Evolutionary conservation across 2,113 vertebrate species (phyloP).

Genomic region (Ranitomeya imitator): DNA sequence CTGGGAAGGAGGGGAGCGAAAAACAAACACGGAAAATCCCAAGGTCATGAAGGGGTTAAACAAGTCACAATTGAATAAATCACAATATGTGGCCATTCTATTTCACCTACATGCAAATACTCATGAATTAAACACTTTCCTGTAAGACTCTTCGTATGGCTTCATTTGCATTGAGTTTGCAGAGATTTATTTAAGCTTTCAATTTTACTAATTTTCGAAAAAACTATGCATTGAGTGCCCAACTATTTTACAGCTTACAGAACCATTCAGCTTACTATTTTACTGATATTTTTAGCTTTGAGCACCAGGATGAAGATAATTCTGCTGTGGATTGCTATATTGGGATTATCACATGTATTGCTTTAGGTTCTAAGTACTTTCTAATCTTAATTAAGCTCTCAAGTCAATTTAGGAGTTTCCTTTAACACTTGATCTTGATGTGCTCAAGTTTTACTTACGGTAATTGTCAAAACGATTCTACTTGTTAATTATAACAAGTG

Average conservation of each 20-base stretch:
- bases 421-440: constrained; percentile 25
- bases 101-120: neutral
- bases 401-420: constrained; percentile 22
- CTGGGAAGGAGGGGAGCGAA: too few species aligned
- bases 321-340: neutral
- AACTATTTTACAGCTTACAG: neutral
- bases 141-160: neutral
- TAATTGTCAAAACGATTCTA: constrained; percentile 20
- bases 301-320: constrained; percentile 9
- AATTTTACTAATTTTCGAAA: neutral
- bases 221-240: neutral
- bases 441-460: constrained; percentile 3
- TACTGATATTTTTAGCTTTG: neutral
- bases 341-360: constrained; percentile 8
- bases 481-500: neutral
- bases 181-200: neutral
- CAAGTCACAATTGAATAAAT: too few species aligned
- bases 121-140: neutral
- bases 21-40: too few species aligned
- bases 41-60: too few species aligned
- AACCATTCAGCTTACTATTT: neutral
- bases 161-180: neutral
- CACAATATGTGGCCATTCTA: too few species aligned
- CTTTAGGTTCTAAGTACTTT: constrained; percentile 15
- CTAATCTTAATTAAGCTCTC: constrained; percentile 24